These are phyloP conservation scores for Monomorium pharaonis DNA, from an alignment of 1,140 invertebrate species.

Conservation along the genomic window DNA sequence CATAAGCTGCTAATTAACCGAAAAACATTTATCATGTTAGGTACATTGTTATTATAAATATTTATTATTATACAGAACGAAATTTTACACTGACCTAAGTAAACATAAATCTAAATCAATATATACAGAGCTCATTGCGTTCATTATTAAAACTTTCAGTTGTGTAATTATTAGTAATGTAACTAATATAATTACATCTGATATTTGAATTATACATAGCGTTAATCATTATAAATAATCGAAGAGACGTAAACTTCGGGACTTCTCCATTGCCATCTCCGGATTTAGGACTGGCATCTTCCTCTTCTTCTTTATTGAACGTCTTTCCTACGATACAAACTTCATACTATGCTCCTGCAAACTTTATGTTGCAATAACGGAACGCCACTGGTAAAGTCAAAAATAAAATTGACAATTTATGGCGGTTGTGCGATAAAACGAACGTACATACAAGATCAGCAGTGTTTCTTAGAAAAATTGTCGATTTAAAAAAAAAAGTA, in stretches of 20 bases:
- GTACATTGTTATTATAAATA: neutral
- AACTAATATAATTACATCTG: neutral
- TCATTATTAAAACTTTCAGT: neutral
- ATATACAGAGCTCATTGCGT: neutral
- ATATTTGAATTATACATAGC: neutral
- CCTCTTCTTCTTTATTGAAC: slow-evolving; percentile 18
- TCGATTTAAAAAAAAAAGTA: neutral
- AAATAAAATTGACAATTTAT: slow-evolving; percentile 43
- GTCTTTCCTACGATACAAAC: neutral
- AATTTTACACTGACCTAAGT: neutral
- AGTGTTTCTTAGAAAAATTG: slow-evolving; percentile 5
- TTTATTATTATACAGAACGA: neutral
- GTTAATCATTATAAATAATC: slow-evolving; percentile 7
- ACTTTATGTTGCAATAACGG: slow-evolving; percentile 26
- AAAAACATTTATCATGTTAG: slow-evolving; percentile 5
- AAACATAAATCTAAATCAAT: no score
- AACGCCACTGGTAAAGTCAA: slow-evolving; percentile 5
- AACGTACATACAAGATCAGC: neutral
- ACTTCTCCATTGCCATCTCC: neutral
- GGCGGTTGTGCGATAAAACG: slow-evolving; percentile 7
- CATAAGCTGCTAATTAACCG: neutral
- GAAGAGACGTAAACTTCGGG: neutral
- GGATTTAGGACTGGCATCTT: slow-evolving; percentile 17
- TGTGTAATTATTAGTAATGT: neutral
- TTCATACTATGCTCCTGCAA: slow-evolving; percentile 12